Base-by-base conservation (phyloP, 2,888 invertebrate species). In the Teleogryllus oceanicus region DNA sequence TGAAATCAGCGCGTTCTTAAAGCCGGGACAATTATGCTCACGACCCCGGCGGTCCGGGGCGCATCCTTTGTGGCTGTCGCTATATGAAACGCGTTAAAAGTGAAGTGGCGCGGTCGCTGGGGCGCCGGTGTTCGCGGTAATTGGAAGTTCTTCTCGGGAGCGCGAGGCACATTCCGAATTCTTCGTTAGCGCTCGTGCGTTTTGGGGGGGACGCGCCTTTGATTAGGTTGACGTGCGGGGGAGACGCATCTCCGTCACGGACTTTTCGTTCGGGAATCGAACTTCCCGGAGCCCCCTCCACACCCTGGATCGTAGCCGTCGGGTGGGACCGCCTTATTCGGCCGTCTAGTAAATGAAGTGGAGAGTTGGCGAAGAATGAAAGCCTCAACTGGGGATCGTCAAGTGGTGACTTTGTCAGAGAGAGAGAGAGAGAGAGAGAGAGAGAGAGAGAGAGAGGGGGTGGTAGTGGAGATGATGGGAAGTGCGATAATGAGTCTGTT, bases 1-100 rank as follows among this genome's bases (percentile, higher is more conserved):
- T 62, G 62, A 62, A 62, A 62, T 62, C 62, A 62, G 62, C 62
- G 62, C 62, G 62, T 62, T 62, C 62, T 62, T 62, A 62, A 62
- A 62, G 62, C 62, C 16, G 62, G 62, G 13, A 62, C 62, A 62
- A 62, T 62, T 62, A 62, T 62, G 62, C 62, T 62, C 62, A 62
- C 62, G 62, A 62, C 62, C 62, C n/a, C 16, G 4, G n/a, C 62
- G 13, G 62, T 3, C 3, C 62, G 4, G n/a, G 13, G 8, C 13
- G n/a, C 62, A 62, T 62, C 62, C 62, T 62, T 62, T 62, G 62
- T 18, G n/a, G 62, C 62, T 12, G 62, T 62, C 62, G 62, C 62
- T 62, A 8, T 62, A 62, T 62, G 62, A 62, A 62, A 62, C n/a
- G 62, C 62, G 62, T 62, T 62, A 11, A 62, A 62, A 13, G 62